A percentile compares a stretch with the other conserved stretches of the same genome.
Evolutionary conservation across 1,140 invertebrate species (phyloP).

Genomic region (Steinernema feltiae): DNA sequence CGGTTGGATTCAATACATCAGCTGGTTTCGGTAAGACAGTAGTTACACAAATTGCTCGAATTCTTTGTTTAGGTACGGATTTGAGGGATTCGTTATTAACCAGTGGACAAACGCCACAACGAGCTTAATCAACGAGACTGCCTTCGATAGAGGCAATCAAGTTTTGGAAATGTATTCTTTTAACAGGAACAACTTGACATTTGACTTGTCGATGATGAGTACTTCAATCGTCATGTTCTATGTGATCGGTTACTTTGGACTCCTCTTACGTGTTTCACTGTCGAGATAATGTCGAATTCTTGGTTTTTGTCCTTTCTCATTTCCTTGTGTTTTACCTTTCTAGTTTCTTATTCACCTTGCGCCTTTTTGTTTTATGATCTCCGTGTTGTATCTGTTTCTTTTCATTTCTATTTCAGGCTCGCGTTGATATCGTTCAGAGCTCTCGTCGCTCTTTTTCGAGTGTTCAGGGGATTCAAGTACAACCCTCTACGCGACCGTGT

Average conservation of each 20-base stretch:
- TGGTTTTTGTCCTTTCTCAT: not conserved
- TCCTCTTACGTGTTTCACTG: not conserved
- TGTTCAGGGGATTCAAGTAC: not conserved
- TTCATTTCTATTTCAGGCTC: not conserved
- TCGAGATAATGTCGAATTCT: not conserved
- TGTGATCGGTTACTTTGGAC: not conserved
- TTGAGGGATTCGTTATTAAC: constrained; percentile 53
- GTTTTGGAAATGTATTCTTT: not conserved
- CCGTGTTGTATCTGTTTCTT: too few species aligned
- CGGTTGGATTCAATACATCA: constrained; percentile 52
- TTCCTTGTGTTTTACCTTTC: not conserved
- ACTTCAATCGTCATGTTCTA: not conserved
- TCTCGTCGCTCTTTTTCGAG: not conserved
- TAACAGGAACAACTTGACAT: not conserved
- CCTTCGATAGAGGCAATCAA: not conserved
- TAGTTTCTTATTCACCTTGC: not conserved
- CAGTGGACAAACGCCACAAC: constrained; percentile 42
- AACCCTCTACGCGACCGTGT: not conserved
- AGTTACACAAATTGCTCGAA: not conserved
- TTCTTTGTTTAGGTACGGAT: constrained; percentile 47
- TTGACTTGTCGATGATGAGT: not conserved
- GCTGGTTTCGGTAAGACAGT: constrained; percentile 48
- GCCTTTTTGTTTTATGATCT: too few species aligned
- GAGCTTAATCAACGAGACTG: not conserved
- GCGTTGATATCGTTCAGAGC: not conserved